A percentile compares a stretch with the other conserved stretches of the same genome.
phyloP scores from a whole-genome alignment of 2,797 vertebrate species.

The Orestias chungarensis region DNA sequence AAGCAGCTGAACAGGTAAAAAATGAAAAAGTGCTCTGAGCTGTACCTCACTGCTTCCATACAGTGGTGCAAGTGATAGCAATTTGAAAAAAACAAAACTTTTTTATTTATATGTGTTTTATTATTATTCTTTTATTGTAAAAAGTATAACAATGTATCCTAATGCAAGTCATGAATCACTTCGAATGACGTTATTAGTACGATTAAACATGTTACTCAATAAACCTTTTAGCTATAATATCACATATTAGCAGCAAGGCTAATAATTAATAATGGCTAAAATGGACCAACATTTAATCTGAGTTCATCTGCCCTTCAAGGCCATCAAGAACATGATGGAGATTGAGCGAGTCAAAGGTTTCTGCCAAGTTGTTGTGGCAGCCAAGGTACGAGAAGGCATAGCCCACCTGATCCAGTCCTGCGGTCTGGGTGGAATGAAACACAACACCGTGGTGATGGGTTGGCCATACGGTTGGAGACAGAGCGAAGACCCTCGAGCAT shows the following conservation, averaged over 20 bases:
- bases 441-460: constrained; percentile 96
- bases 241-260: not conserved
- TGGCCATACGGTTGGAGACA: constrained; percentile 99
- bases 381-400: constrained; percentile 92
- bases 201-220: not conserved
- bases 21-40: not conserved
- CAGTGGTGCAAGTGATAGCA: not conserved
- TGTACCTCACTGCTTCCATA: constrained; percentile 6
- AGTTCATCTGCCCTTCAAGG: constrained; percentile 71
- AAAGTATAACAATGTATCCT: not conserved
- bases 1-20: constrained; percentile 93
- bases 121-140: not conserved
- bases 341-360: constrained; percentile 98
- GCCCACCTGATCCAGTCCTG: constrained; percentile 96
- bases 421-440: constrained; percentile 97
- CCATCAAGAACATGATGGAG: constrained; percentile 99
- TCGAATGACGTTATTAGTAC: not conserved
- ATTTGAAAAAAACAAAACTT: too few relatives aligned
- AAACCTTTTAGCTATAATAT: not conserved
- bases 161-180: not conserved
- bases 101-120: not conserved
- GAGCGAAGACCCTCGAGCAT: constrained; percentile 95
- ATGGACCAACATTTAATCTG: not conserved
- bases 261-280: not conserved
- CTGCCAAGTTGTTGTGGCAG: constrained; percentile 94